These are phyloP conservation scores for Acanthosepion esculentum DNA, from an alignment of 2,888 invertebrate species.

Conservation along the genomic window DNA sequence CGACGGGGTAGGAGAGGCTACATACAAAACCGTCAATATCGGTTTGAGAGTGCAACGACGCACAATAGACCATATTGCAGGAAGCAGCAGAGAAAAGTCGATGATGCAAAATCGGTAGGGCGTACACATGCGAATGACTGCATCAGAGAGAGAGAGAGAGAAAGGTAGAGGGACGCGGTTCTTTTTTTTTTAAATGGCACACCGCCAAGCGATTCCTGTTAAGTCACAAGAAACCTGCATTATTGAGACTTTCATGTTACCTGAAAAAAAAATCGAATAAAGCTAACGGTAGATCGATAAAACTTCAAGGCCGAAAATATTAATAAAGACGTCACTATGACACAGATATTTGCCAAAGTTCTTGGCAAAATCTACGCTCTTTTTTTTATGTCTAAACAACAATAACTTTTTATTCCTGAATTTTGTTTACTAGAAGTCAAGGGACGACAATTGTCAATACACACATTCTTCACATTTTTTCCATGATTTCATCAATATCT, in stretches of 20 bases:
- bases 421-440: too few species aligned
- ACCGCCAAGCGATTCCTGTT: not conserved
- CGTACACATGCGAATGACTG: not conserved
- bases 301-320: not conserved
- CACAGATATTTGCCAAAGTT: too few species aligned
- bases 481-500: too few species aligned
- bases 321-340: not conserved
- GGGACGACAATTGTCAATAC: too few species aligned
- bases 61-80: not conserved
- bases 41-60: not conserved
- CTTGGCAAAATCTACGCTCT: too few species aligned
- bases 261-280: not conserved
- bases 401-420: too few species aligned
- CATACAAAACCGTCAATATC: not conserved
- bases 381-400: too few species aligned
- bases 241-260: not conserved
- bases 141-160: not conserved
- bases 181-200: not conserved
- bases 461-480: too few species aligned
- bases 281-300: not conserved
- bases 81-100: not conserved
- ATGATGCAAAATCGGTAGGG: not conserved
- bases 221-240: not conserved
- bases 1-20: not conserved
- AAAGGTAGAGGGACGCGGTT: not conserved